These are phyloP conservation scores for Meghimatium bilineatum DNA, from an alignment of 2,888 invertebrate species.

Conservation along the genomic window DNA sequence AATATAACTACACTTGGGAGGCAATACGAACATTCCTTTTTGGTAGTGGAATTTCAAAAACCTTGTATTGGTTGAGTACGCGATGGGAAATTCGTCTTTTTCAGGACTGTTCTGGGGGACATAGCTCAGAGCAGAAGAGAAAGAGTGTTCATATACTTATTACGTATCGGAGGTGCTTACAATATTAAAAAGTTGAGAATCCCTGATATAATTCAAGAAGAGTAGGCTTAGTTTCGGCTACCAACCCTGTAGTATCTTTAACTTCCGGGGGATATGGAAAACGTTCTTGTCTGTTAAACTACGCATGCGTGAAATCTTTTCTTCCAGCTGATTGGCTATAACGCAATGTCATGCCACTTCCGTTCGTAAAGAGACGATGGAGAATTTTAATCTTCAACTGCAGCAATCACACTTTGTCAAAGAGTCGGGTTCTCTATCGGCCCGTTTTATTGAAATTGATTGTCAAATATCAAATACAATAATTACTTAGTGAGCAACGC, in stretches of 20 bases:
- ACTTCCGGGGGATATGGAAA: neutral
- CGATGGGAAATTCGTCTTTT: no score
- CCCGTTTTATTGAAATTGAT: slow-evolving; percentile 27
- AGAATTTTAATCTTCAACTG: slow-evolving; percentile 29
- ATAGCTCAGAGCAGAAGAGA: no score
- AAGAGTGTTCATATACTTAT: no score
- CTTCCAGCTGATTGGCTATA: slow-evolving; percentile 9
- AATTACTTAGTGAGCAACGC: slow-evolving; percentile 25
- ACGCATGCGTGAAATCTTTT: neutral
- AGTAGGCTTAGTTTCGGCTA: neutral
- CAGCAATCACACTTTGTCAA: slow-evolving; percentile 37
- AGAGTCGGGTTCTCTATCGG: neutral
- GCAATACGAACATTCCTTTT: no score
- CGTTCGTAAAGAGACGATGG: neutral
- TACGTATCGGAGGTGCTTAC: no score
- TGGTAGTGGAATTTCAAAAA: no score
- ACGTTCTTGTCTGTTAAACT: neutral
- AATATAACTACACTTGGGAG: no score
- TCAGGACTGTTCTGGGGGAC: no score
- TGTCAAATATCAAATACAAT: slow-evolving; percentile 8
- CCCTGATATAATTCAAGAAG: no score
- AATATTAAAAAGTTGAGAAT: no score
- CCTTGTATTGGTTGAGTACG: no score
- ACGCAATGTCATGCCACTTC: slow-evolving; percentile 4
- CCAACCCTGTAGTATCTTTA: neutral